Percentiles rank a stretch among this genome's conserved stretches.
Evolutionary conservation across 1,140 invertebrate species (phyloP).

Genomic region (Tenebrio molitor): DNA sequence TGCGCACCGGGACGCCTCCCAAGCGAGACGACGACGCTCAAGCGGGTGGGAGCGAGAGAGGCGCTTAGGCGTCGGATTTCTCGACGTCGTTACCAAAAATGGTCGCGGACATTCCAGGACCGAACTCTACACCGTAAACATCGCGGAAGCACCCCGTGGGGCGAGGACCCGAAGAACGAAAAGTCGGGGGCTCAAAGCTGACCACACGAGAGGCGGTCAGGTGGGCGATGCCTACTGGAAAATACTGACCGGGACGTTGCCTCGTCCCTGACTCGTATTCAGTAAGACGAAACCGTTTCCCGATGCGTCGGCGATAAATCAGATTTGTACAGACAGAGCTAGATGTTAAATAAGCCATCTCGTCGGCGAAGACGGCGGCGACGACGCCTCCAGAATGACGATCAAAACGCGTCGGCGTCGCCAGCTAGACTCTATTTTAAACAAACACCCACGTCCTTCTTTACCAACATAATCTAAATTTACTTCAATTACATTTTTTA

Average conservation of each 20-base stretch:
- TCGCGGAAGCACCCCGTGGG: neutral
- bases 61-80: constrained; percentile 73
- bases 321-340: neutral
- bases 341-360: neutral
- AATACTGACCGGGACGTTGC: neutral
- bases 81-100: constrained; percentile 77
- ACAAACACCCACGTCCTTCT: constrained; percentile 36
- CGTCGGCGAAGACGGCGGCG: constrained; percentile 10
- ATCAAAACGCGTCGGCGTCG: constrained; percentile 33
- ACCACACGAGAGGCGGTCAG: neutral
- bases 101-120: constrained; percentile 67
- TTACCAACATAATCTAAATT: constrained; percentile 35
- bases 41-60: constrained; percentile 63
- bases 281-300: constrained; percentile 37
- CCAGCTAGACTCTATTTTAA: constrained; percentile 42
- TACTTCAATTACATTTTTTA: constrained; percentile 38
- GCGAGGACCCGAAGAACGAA: neutral
- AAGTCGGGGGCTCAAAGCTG: neutral
- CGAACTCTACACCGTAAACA: constrained; percentile 49
- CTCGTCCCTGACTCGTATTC: neutral
- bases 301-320: constrained; percentile 30
- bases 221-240: neutral
- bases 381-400: neutral
- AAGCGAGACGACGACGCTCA: constrained; percentile 2
- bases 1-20: constrained; percentile 16